Percentiles rank a stretch among this genome's conserved stretches.
Conservation (phyloP, 2,797 vertebrate genomes). For the Enteromius afrohamiltoni region DNA sequence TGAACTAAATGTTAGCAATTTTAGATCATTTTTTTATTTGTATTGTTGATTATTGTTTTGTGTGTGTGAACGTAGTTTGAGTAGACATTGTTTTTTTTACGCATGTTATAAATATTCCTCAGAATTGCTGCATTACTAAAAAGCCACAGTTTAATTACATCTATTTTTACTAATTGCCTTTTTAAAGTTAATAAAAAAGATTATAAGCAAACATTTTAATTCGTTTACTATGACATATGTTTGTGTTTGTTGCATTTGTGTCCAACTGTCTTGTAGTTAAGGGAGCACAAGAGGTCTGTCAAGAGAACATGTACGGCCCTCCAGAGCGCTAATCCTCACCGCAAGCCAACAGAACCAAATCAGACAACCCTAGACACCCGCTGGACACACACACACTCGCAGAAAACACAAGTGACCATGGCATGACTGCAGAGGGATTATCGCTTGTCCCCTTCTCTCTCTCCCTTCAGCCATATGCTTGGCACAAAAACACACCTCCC, state of each 20-base stretch:
- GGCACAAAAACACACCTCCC: conserved; percentile 64
- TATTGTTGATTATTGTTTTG: neutral
- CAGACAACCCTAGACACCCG: conserved; percentile 41
- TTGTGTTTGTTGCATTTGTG: conserved; percentile 18
- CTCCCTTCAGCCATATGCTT: conserved; percentile 76
- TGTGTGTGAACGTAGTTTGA: neutral
- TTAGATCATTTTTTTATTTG: neutral
- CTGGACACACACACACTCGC: conserved; percentile 36
- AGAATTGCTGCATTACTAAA: conserved; percentile 20
- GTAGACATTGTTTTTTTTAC: neutral
- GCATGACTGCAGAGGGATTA: conserved; percentile 71
- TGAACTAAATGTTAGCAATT: neutral
- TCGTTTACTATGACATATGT: neutral
- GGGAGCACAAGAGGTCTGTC: conserved; percentile 29
- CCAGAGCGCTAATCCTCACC: conserved; percentile 50
- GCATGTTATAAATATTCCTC: conserved; percentile 1
- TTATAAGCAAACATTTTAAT: conserved; percentile 8
- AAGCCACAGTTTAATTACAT: conserved; percentile 2
- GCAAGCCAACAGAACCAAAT: conserved; percentile 58
- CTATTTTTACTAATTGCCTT: conserved; percentile 43
- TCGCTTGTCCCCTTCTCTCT: conserved; percentile 65
- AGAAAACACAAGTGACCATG: conserved; percentile 47
- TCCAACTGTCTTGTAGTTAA: conserved; percentile 17
- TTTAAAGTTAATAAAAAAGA: conserved; percentile 61
- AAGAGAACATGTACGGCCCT: conserved; percentile 41